Evolutionary conservation across 2,888 invertebrate genomes (phyloP), one percentile per base, ranked within the genome.

Genomic region (Euproctis similis): DNA sequence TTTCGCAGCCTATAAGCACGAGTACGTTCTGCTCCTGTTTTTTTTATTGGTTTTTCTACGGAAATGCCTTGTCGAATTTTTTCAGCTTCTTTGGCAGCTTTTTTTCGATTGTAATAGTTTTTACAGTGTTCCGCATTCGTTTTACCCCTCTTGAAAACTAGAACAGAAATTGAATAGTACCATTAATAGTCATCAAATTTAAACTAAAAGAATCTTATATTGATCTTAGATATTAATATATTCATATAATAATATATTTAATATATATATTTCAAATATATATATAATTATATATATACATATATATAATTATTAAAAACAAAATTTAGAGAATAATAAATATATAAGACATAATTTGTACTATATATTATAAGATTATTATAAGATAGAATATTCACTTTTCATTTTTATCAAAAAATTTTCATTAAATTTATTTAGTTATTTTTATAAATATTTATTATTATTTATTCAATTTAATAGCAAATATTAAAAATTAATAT

Each of bases 21-120:
- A 30, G 25, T 27, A 32, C 34, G 34, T 34, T 40, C 31, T 36
- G 34, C 31, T 27, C 29, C 31, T 30, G 39, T 36, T 36, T 34
- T 33, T 36, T 18, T 36, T 29, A 26, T 36, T 34, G 31, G 36
- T 21, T 31, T 36, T 20, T 34, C 19, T 34, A 36, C 31, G 17
- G 36, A 36, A 22, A 40, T 34, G 26, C 40, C 32, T 34, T 34
- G 34, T 7, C 36, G 38, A 42, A 28, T 26, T 33, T 24, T 34
- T 34, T 38, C 35, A 28, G 35, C 36, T 31, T 42, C 29, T 17
- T 36, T 36, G 34, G 39, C 34, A 30, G 36, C 39, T 39, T 34
- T 34, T 16, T 31, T 36, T 31, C 36, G 31, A 30, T 36, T 24
- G 29, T 31, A 31, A 31, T 38, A 34, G 28, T 33, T 34, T 38